Evolutionary conservation across 35 echinoderm and acorn worm species (phyloP).

Genomic region (Apostichopus californicus): DNA sequence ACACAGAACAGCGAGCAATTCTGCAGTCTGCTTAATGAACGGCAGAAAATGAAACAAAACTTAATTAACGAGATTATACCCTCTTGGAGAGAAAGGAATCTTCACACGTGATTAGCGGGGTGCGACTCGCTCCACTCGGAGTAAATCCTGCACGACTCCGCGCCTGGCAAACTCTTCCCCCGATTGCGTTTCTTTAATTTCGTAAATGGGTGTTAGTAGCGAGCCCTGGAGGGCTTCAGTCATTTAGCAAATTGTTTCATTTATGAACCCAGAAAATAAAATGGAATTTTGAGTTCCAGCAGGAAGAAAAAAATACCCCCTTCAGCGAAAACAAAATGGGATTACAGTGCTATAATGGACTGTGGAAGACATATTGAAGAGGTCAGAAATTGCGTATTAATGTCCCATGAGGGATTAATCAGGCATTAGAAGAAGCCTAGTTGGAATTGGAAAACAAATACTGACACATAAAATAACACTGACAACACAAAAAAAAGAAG

Average conservation of each 20-base stretch:
- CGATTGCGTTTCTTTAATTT: slow-evolving; percentile 62
- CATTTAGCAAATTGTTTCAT: slow-evolving; percentile 68
- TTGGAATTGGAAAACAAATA: slow-evolving; percentile 30
- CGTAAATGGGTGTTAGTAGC: slow-evolving; percentile 59
- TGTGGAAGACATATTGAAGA: slow-evolving; percentile 53
- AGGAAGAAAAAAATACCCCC: slow-evolving; percentile 40
- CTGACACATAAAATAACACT: slow-evolving; percentile 2
- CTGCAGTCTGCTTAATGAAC: slow-evolving; percentile 25
- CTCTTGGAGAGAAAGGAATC: slow-evolving; percentile 50
- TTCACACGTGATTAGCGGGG: slow-evolving; percentile 52
- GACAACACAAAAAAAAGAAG: background rate
- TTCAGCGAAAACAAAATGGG: slow-evolving; percentile 42
- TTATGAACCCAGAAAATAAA: slow-evolving; percentile 48
- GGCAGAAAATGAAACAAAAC: slow-evolving; percentile 54
- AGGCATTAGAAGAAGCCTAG: slow-evolving; percentile 16
- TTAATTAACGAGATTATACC: slow-evolving; percentile 62
- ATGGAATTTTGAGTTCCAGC: slow-evolving; percentile 39
- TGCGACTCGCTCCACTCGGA: slow-evolving; percentile 35
- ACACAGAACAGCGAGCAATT: too few species aligned
- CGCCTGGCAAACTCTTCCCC: slow-evolving; percentile 1
- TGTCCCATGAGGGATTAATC: slow-evolving; percentile 58
- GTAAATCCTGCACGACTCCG: slow-evolving; percentile 11
- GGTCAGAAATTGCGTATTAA: slow-evolving; percentile 58
- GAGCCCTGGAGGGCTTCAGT: slow-evolving; percentile 54
- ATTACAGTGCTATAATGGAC: slow-evolving; percentile 55